Evolutionary conservation across 1,140 invertebrate genomes (phyloP).

Genomic region (Diabrotica virgifera): DNA sequence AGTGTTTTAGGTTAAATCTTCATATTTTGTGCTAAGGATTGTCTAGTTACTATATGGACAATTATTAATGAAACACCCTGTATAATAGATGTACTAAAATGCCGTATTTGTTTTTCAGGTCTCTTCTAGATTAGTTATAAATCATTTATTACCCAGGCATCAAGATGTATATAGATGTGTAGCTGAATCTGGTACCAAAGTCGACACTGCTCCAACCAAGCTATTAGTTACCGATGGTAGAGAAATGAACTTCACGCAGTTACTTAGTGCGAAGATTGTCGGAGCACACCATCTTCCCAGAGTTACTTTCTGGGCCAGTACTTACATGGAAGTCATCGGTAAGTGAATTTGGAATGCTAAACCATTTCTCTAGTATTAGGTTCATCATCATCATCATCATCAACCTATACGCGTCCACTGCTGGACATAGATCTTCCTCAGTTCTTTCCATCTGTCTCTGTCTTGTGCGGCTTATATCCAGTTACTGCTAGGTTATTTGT

Average conservation of each 20-base stretch:
- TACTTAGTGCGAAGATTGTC: constrained; percentile 44
- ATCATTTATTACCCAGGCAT: constrained; percentile 58
- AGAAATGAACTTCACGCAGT: constrained; percentile 41
- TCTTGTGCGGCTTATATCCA: too few species aligned
- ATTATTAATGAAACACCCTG: too few species aligned
- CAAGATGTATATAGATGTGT: constrained; percentile 69
- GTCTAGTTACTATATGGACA: too few species aligned
- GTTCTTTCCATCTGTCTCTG: too few species aligned
- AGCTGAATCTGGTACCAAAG: constrained; percentile 60
- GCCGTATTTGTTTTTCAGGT: constrained; percentile 37
- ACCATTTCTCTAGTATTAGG: too few species aligned
- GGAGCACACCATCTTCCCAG: constrained; percentile 52
- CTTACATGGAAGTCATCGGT: constrained; percentile 54
- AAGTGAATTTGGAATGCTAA: constrained; percentile 16
- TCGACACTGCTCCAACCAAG: constrained; percentile 53
- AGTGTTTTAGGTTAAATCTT: too few species aligned
- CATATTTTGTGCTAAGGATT: too few species aligned
- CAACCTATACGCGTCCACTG: too few species aligned
- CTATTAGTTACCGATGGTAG: constrained; percentile 47
- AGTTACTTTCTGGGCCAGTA: constrained; percentile 54
- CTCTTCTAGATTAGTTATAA: constrained; percentile 64
- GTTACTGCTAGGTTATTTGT: too few species aligned
- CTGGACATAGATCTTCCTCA: too few species aligned
- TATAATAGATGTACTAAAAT: too few species aligned
- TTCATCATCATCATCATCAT: too few species aligned